Conservation (phyloP, 2,113 vertebrate species). For the Cavia aperea region DNA sequence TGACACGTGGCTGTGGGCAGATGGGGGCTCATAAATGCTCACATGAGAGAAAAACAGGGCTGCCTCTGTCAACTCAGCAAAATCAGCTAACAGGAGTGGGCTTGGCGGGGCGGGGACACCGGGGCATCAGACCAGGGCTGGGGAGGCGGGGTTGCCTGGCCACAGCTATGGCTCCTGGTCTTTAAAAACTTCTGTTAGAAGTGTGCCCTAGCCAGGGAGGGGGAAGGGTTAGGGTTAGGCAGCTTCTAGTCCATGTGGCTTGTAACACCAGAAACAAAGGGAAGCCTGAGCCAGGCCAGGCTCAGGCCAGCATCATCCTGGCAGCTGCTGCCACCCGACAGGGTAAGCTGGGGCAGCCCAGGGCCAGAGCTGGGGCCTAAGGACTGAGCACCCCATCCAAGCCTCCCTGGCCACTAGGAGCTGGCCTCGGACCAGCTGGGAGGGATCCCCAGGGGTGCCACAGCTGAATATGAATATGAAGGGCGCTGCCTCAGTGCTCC, state of each 20-base stretch:
- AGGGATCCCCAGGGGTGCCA: background rate
- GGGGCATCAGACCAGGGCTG: conserved; percentile 52
- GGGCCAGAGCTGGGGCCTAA: background rate
- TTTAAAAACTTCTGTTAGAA: conserved; percentile 52
- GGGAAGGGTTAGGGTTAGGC: conserved; percentile 24
- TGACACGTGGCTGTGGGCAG: conserved; percentile 69
- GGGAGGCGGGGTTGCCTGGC: conserved; percentile 20
- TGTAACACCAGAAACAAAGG: conserved; percentile 46
- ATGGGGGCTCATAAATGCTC: conserved; percentile 62
- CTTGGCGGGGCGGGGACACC: conserved; percentile 64
- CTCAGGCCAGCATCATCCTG: background rate
- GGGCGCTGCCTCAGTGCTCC: background rate
- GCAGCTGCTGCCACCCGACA: too few species aligned
- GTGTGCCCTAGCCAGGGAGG: conserved; percentile 45
- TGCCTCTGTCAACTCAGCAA: conserved; percentile 72
- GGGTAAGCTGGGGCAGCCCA: background rate
- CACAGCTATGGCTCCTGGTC: conserved; percentile 29
- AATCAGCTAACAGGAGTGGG: conserved; percentile 65
- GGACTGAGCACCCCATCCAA: background rate
- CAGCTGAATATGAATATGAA: background rate
- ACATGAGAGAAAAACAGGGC: conserved; percentile 66
- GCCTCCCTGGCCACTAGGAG: accelerated
- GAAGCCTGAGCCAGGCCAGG: conserved; percentile 49
- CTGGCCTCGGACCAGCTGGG: background rate
- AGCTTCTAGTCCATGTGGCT: conserved; percentile 43